Evolutionary conservation across 2,113 vertebrate genomes (phyloP).

Genomic region (Ascaphus truei): DNA sequence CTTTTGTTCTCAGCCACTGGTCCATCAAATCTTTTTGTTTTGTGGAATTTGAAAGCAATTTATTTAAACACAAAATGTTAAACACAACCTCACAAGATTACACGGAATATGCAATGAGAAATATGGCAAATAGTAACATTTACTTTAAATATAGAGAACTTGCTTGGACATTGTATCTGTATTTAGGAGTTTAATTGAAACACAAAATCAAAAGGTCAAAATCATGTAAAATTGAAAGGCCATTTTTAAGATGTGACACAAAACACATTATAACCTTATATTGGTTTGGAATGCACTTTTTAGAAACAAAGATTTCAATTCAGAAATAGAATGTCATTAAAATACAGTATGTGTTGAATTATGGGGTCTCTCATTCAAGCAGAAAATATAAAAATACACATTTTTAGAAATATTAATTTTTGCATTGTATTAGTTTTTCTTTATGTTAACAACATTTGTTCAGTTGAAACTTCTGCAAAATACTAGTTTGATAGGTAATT

Average conservation of each 20-base stretch:
- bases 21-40: constrained; percentile 11
- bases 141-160: background rate
- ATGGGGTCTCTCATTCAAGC: too few relatives aligned
- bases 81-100: constrained; percentile 12
- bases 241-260: constrained; percentile 69
- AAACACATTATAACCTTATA: constrained; percentile 69
- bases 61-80: constrained; percentile 9
- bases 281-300: constrained; percentile 69
- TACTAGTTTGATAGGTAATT: too few relatives aligned
- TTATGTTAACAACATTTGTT: too few relatives aligned
- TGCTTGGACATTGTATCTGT: constrained; percentile 39
- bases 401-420: too few relatives aligned
- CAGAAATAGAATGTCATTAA: too few relatives aligned
- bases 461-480: too few relatives aligned
- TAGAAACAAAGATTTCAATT: too few relatives aligned
- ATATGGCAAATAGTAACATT: constrained; percentile 23
- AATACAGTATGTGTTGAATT: too few relatives aligned
- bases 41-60: constrained; percentile 8
- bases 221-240: constrained; percentile 71
- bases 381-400: too few relatives aligned
- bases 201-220: constrained; percentile 67
- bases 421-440: too few relatives aligned
- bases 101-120: background rate
- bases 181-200: constrained; percentile 66
- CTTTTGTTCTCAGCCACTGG: constrained; percentile 4